A percentile compares a stretch with the other conserved stretches of the same genome.
Conservation (phyloP, 30 jellyfish, hydroid and myxozoan species). For the Phacellophora camtschatica region DNA sequence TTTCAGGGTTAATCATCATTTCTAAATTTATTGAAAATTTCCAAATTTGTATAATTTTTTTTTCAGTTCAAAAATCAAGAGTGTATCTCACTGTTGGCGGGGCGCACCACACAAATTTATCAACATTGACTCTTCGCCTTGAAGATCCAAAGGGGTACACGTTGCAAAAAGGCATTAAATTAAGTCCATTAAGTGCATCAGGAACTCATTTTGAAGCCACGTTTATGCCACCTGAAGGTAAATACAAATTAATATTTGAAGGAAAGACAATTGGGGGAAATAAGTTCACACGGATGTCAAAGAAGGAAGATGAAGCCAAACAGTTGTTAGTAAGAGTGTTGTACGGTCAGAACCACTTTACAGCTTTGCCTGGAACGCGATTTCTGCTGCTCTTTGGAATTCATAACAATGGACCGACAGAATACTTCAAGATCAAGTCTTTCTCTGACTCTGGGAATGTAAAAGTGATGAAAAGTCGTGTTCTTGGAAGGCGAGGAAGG, state of each 20-base stretch:
- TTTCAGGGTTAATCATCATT: no score
- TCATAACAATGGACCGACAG: constrained; percentile 50
- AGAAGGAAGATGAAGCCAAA: constrained; percentile 42
- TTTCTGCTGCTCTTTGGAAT: constrained; percentile 44
- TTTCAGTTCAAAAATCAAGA: constrained; percentile 40
- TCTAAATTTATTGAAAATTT: no score
- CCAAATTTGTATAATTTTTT: no score
- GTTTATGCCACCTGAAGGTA: constrained; percentile 39
- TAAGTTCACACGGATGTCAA: constrained; percentile 52
- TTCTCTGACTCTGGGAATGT: constrained; percentile 22
- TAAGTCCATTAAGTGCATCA: constrained; percentile 6
- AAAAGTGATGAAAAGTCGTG: constrained; percentile 20
- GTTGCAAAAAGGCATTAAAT: constrained; percentile 35
- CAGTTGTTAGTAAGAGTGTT: constrained; percentile 14
- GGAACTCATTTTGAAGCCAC: constrained; percentile 41
- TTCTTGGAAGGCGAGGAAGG: constrained; percentile 50
- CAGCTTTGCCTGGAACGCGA: constrained; percentile 32
- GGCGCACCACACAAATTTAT: constrained; percentile 38
- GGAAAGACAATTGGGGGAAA: constrained; percentile 56
- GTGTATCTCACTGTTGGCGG: constrained; percentile 36
- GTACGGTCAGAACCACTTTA: constrained; percentile 62
- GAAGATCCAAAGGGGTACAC: constrained; percentile 41
- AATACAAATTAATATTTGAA: constrained; percentile 30
- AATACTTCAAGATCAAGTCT: constrained; percentile 36
- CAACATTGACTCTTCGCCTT: constrained; percentile 26